phyloP scores from a whole-genome alignment of 2,797 vertebrate species.

The Gallinago stenura region DNA sequence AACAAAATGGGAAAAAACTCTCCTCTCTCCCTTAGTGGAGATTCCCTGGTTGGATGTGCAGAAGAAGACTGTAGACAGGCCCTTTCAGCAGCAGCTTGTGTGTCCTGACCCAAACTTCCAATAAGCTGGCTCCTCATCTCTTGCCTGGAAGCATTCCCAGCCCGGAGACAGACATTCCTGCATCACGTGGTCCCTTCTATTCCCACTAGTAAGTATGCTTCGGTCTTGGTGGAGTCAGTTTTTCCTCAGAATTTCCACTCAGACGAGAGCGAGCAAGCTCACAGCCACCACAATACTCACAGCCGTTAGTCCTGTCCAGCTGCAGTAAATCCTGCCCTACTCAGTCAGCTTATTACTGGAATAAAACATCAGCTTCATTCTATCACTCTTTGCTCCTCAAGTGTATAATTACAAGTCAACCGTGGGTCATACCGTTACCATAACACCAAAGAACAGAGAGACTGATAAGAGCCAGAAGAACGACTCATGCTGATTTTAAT shows the following conservation, averaged over 20 bases:
- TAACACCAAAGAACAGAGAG: conserved; percentile 35
- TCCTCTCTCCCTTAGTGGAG: neutral
- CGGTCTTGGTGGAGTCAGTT: conserved; percentile 43
- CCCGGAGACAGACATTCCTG: neutral
- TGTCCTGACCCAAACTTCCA: conserved; percentile 9
- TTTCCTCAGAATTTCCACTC: conserved; percentile 40
- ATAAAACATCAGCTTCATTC: conserved; percentile 28
- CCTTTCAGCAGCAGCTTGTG: conserved; percentile 34
- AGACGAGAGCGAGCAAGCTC: neutral
- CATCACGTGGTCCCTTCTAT: conserved; percentile 26
- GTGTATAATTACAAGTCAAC: conserved; percentile 51
- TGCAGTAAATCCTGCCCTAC: conserved; percentile 44
- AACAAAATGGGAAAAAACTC: neutral
- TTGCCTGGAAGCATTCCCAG: conserved; percentile 26
- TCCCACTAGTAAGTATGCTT: conserved; percentile 40
- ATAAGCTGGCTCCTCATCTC: neutral
- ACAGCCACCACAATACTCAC: conserved; percentile 7
- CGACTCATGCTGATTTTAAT: neutral
- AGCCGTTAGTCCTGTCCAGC: conserved; percentile 29
- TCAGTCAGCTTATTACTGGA: conserved; percentile 45
- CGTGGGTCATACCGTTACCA: neutral
- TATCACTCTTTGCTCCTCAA: conserved; percentile 22
- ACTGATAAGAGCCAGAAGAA: conserved; percentile 23
- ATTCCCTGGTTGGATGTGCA: neutral
- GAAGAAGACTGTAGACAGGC: neutral